Evolutionary conservation across 2,888 invertebrate species (phyloP).

Genomic region (Zaprionus obscuricornis): DNA sequence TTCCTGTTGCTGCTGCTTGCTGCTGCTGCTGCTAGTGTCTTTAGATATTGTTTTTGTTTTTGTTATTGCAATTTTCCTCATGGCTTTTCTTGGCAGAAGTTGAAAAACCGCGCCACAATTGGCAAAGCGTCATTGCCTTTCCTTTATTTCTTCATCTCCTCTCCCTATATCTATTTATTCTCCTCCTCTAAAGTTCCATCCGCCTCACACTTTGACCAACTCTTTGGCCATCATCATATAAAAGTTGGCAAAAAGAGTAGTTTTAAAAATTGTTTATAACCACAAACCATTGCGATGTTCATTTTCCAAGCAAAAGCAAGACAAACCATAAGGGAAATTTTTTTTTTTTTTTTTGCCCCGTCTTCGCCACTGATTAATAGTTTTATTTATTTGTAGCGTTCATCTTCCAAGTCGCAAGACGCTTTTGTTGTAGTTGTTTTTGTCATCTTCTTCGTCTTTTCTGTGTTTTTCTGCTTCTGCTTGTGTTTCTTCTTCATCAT

Average conservation of each 20-base stretch:
- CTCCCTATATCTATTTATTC: too few species aligned
- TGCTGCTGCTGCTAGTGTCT: slow-evolving; percentile 54
- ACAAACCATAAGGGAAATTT: slow-evolving; percentile 54
- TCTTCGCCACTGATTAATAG: slow-evolving; percentile 74
- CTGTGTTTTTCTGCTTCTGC: slow-evolving; percentile 9
- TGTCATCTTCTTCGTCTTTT: slow-evolving; percentile 1
- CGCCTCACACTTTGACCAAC: not conserved
- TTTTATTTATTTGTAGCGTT: slow-evolving; percentile 81
- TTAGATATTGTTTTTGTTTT: slow-evolving; percentile 7
- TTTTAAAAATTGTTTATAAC: slow-evolving; percentile 76
- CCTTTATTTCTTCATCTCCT: slow-evolving; percentile 26
- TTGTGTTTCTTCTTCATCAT: slow-evolving; percentile 12
- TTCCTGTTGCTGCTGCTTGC: slow-evolving; percentile 72
- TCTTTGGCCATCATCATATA: slow-evolving; percentile 14
- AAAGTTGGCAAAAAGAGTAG: slow-evolving; percentile 77
- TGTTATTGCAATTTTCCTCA: slow-evolving; percentile 63
- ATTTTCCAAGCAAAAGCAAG: slow-evolving; percentile 56
- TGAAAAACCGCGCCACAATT: slow-evolving; percentile 77
- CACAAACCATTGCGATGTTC: slow-evolving; percentile 65
- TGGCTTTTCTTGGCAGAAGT: slow-evolving; percentile 70
- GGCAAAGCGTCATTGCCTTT: slow-evolving; percentile 59
- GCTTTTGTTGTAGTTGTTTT: slow-evolving; percentile 49
- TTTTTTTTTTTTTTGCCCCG: slow-evolving; percentile 31
- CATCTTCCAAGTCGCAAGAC: slow-evolving; percentile 67
- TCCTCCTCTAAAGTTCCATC: too few species aligned